These are phyloP conservation scores for Spodoptera litura DNA, from an alignment of 1,140 invertebrate species.

Conservation along the genomic window DNA sequence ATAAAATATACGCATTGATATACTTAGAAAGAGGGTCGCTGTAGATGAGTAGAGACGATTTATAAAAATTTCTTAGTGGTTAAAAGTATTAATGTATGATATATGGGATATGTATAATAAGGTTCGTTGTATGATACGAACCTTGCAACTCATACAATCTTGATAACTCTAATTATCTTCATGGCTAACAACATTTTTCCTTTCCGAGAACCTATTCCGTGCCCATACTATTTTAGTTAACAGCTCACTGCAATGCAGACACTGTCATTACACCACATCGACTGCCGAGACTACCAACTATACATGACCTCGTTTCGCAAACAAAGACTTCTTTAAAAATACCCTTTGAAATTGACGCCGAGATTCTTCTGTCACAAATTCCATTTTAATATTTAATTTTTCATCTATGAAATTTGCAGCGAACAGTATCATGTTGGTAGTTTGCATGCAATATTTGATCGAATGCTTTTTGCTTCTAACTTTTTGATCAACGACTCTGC, in stretches of 20 bases:
- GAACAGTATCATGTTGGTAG: too few species aligned
- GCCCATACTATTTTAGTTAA: constrained; percentile 2
- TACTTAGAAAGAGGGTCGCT: not conserved
- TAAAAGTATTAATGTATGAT: too few species aligned
- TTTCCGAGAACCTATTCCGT: not conserved
- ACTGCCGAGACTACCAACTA: not conserved
- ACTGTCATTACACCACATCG: constrained; percentile 11
- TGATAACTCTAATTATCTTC: too few species aligned
- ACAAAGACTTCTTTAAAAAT: constrained; percentile 12
- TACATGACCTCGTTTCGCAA: constrained; percentile 21
- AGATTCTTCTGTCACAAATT: not conserved
- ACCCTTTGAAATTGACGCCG: not conserved
- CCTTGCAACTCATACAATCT: too few species aligned
- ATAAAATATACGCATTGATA: not conserved
- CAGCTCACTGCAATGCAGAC: constrained; percentile 24
- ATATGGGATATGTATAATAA: too few species aligned
- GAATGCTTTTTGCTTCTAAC: not conserved
- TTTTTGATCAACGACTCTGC: not conserved
- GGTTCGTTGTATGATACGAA: too few species aligned
- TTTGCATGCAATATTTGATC: too few species aligned
- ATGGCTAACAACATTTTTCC: not conserved
- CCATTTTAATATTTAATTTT: too few species aligned
- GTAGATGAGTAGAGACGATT: too few species aligned
- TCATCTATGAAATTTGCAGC: too few species aligned
- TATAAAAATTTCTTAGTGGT: too few species aligned